Evolutionary conservation across 2,797 vertebrate genomes (phyloP), one percentile per base, ranked within the genome.

Genomic region (Pteronotus mesoamericanus): DNA sequence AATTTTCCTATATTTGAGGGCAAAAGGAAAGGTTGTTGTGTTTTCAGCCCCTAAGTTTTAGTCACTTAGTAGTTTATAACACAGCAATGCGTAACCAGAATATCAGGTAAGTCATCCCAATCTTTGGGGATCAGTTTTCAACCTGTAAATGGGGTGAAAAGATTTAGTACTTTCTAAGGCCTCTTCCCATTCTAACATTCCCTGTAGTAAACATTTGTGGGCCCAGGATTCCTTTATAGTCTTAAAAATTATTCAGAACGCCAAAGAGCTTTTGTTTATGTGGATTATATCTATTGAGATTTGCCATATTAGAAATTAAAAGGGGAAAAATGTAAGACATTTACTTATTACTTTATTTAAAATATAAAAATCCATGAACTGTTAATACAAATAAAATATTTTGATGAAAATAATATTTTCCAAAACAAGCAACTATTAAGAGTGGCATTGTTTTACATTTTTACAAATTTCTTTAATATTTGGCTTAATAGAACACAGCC

Each of bases 331-430:
- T 15, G 1, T 55, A 44, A n/a, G 75, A 57, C 92, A 87, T 79
- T 77, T 88, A 86, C 12, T 86, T 68, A 92, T 39, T 29, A 94
- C 14, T 86, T 94, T 53, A 86, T 89, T 80, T 53, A 34, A 93
- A 91, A 82, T 44, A 84, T 48, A 59, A 69, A 95, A 94, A 61
- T 42, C 26, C 10, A 44, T 32, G n/a, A 42, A 74, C 57, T 78
- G 34, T 86, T 95, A 87, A 77, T 64, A 88, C 2, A 74, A 86
- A 83, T 82, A 72, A 84, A 44, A 87, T 59, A 39, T 91, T 96
- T 55, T 46, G 24, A 86, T 94, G n/a, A 87, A 95, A 94, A 75
- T 66, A 92, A 72, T 48, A 69, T 69, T 93, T 92, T 88, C 51
- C 5, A 37, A 87, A 87, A 80, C 7, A 88, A 84, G 89, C 57